These are phyloP conservation scores for Sitta carolinensis DNA, from an alignment of 2,797 vertebrate genomes.

Conservation along the genomic window DNA sequence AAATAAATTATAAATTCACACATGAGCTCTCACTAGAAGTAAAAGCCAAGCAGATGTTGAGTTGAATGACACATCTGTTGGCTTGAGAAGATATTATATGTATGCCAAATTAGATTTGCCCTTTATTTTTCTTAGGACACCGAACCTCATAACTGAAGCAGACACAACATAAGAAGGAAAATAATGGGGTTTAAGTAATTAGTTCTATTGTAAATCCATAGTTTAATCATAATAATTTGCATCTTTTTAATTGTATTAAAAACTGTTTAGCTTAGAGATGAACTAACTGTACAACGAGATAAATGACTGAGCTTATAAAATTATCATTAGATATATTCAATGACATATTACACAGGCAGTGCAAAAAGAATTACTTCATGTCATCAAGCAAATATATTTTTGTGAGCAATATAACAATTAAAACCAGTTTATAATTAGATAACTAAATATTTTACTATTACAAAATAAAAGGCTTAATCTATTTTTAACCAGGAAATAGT, in stretches of 20 bases:
- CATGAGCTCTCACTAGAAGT: conserved; percentile 1
- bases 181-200: conserved; percentile 11
- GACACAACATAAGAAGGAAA: conserved; percentile 5
- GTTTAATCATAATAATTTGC: background rate
- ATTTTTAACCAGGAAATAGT: background rate
- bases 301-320: background rate
- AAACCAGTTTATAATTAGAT: conserved; percentile 34
- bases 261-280: background rate
- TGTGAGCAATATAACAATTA: conserved; percentile 8
- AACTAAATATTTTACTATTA: conserved; percentile 18
- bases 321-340: background rate
- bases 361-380: background rate
- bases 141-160: conserved; percentile 36
- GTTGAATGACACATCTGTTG: conserved; percentile 67
- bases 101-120: conserved; percentile 43
- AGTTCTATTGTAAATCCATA: background rate
- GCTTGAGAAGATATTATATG: conserved; percentile 37
- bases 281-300: background rate
- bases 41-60: conserved; percentile 64
- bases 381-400: conserved; percentile 13
- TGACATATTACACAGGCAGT: background rate
- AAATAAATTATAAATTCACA: conserved; percentile 46
- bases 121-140: conserved; percentile 48
- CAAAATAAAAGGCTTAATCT: background rate
- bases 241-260: background rate